Evolutionary conservation across 2,888 invertebrate species (phyloP).

Genomic region (Rhagium mordax): DNA sequence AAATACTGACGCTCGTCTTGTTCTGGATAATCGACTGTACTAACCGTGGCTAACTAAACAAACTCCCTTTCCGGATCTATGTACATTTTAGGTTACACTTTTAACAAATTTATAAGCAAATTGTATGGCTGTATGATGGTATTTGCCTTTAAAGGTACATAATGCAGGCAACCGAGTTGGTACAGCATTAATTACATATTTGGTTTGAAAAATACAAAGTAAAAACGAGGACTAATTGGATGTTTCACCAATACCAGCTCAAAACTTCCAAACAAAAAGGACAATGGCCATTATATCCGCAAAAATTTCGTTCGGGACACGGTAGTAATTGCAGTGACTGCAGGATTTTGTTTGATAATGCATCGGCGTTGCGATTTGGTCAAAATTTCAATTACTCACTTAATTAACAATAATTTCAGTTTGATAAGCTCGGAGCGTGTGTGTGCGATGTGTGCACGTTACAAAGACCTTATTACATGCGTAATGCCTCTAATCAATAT

Average conservation of each 20-base stretch:
- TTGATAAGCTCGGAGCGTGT: no score
- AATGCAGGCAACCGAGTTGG: conserved; percentile 2
- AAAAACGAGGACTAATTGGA: conserved; percentile 26
- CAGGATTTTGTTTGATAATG: conserved; percentile 8
- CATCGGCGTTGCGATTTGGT: neutral
- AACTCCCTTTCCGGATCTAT: conserved; percentile 42
- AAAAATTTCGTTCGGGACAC: neutral
- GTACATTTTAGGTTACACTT: conserved; percentile 35
- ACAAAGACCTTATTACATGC: no score
- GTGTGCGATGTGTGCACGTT: no score
- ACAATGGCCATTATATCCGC: conserved; percentile 11
- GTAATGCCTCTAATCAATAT: no score
- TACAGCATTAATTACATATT: conserved; percentile 14
- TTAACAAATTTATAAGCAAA: conserved; percentile 64
- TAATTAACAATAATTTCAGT: neutral
- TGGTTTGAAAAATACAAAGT: conserved; percentile 15
- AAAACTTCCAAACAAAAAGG: conserved; percentile 12
- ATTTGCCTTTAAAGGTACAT: conserved; percentile 21
- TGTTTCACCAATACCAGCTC: conserved; percentile 4
- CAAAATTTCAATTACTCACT: neutral
- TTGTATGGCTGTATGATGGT: conserved; percentile 57
- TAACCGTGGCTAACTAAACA: conserved; percentile 7
- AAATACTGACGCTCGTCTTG: no score
- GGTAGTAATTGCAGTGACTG: neutral
- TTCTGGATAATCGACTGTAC: neutral